These are phyloP conservation scores for Argopecten irradians DNA, from an alignment of 1,140 invertebrate species.

Conservation along the genomic window DNA sequence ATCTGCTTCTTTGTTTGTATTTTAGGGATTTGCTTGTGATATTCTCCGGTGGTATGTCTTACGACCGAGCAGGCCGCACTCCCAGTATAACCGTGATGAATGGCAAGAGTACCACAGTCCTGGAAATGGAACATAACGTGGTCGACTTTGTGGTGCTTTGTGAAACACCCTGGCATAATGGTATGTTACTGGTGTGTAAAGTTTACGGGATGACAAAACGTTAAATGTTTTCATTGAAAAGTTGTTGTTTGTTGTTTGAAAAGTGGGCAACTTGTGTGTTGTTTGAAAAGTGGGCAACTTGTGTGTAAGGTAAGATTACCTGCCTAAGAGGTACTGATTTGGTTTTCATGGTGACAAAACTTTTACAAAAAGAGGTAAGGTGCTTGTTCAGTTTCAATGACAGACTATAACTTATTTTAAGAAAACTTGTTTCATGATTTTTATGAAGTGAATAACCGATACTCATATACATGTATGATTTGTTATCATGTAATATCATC, in stretches of 20 bases:
- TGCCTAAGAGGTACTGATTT: too few relatives aligned
- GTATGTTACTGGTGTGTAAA: constrained; percentile 79
- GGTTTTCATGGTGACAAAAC: too few relatives aligned
- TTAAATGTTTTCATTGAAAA: not conserved
- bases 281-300: too few relatives aligned
- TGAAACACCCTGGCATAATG: constrained; percentile 94
- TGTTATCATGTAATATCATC: too few relatives aligned
- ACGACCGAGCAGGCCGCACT: constrained; percentile 89
- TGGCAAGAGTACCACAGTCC: constrained; percentile 87
- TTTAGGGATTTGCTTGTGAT: constrained; percentile 89
- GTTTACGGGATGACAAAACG: not conserved
- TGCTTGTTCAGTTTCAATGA: too few relatives aligned
- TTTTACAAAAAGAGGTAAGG: too few relatives aligned
- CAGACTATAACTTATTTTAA: too few relatives aligned
- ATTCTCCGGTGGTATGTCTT: constrained; percentile 96
- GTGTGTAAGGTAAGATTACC: too few relatives aligned
- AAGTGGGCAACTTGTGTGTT: not conserved
- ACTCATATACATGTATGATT: too few relatives aligned
- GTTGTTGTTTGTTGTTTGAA: not conserved
- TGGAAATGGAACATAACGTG: constrained; percentile 99
- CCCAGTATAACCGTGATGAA: constrained; percentile 96
- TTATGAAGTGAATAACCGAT: too few relatives aligned
- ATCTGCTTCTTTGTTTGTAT: constrained; percentile 28
- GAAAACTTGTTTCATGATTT: too few relatives aligned
- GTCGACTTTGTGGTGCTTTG: constrained; percentile 97